A percentile compares a stretch with the other conserved stretches of the same genome.
phyloP scores from a whole-genome alignment of 1,140 invertebrate genomes.

The Sitodiplosis mosellana region DNA sequence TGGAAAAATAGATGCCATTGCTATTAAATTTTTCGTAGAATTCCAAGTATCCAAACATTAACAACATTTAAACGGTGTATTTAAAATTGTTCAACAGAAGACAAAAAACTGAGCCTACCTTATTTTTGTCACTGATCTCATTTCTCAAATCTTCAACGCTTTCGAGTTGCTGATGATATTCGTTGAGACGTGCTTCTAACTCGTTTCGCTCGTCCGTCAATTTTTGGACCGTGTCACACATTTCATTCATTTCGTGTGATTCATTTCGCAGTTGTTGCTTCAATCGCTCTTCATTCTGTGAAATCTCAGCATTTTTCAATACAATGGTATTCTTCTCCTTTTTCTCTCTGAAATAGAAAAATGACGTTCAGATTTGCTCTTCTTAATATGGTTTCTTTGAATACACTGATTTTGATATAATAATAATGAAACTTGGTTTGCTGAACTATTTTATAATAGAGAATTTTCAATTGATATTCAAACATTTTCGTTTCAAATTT shows the following conservation, averaged over 20 bases:
- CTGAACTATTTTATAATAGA: too few species aligned
- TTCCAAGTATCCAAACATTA: too few species aligned
- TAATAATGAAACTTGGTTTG: too few species aligned
- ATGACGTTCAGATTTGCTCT: slow-evolving; percentile 2
- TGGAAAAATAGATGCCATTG: background rate
- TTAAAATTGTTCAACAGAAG: too few species aligned
- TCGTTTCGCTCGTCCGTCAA: slow-evolving; percentile 16
- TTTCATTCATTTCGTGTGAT: slow-evolving; percentile 15
- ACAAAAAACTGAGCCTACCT: slow-evolving; percentile 30
- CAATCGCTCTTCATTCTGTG: slow-evolving; percentile 57
- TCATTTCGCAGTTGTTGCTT: slow-evolving; percentile 43
- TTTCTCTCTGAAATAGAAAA: slow-evolving; percentile 31
- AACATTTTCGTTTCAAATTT: too few species aligned
- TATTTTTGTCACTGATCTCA: slow-evolving; percentile 61
- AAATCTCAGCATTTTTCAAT: slow-evolving; percentile 64
- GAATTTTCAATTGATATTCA: too few species aligned
- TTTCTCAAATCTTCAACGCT: slow-evolving; percentile 46
- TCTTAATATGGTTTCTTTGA: too few species aligned
- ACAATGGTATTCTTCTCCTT: slow-evolving; percentile 58
- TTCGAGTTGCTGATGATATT: slow-evolving; percentile 24
- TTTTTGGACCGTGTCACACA: slow-evolving; percentile 20
- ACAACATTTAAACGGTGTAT: too few species aligned
- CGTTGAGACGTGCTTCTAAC: background rate
- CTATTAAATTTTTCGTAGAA: too few species aligned
- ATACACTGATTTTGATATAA: too few species aligned